Evolutionary conservation across 2,888 invertebrate species (phyloP).

Genomic region (Plebejus anna): DNA sequence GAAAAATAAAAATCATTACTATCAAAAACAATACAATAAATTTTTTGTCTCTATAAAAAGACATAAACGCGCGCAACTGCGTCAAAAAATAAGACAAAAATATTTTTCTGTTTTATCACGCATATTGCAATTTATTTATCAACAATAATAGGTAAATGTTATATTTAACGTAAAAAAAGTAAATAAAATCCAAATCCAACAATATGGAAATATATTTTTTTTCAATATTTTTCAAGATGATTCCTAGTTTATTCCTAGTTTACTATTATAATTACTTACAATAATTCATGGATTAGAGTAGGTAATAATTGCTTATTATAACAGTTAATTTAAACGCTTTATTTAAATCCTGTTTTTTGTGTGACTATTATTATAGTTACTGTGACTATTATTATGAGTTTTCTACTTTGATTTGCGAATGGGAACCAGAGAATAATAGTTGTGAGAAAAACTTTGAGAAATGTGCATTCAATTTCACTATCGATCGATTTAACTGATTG

Average conservation of each 20-base stretch:
- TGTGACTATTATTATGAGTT: conserved; percentile 54
- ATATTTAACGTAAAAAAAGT: no score
- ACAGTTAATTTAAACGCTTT: neutral
- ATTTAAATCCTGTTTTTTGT: neutral
- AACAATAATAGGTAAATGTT: no score
- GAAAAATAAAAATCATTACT: neutral
- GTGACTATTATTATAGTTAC: conserved; percentile 47
- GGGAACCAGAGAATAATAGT: conserved; percentile 66
- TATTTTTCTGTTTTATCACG: neutral
- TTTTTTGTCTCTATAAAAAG: neutral
- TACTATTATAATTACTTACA: no score
- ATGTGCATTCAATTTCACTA: conserved; percentile 31
- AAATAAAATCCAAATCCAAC: no score
- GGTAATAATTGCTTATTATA: no score
- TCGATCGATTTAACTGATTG: conserved; percentile 27
- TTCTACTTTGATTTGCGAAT: conserved; percentile 61
- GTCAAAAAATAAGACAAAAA: neutral
- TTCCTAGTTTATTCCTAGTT: no score
- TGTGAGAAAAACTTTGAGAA: conserved; percentile 36
- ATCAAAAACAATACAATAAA: neutral
- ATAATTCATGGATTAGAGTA: no score
- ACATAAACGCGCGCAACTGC: neutral
- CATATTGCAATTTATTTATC: no score
- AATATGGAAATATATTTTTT: no score
- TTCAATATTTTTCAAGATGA: no score